Base-by-base conservation (phyloP, 1,140 invertebrate genomes). In the Araneus ventricosus region DNA sequence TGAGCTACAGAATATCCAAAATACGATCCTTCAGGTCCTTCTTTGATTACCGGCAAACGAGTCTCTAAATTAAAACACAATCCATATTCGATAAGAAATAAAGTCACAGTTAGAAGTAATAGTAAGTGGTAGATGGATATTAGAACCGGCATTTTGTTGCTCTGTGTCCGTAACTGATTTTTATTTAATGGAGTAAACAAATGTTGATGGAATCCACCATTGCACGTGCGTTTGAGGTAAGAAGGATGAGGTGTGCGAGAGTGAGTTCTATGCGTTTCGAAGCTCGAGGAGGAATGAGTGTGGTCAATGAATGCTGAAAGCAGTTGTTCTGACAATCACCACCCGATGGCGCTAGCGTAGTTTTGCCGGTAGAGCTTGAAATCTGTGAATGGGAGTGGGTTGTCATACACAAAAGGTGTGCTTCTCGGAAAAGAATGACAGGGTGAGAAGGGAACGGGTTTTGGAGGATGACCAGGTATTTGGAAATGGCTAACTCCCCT, bases 1-100 rank as follows among this genome's bases (percentile, higher is more conserved):
- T 98, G 97, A 86, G 98, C 98, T 22, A 98, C 97, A 59, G 98
- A 98, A 96, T 97, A 98, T 95, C 98, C 98, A 95, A 98, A 99
- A 96, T 98, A 98, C 75, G 97, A 97, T 67, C 96, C 97, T 37
- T 94, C 93, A 27, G 94, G 94, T 94, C 97, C 98, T 87, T 96
- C 95, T 96, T 98, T 98, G 94, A 98, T 96, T 94, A 98, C 96
- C 95, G 98, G 97, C 95, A 98, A 97, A 95, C 97, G 96, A 85
- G 97, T 96, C 95, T 98, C 98, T 94, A 98, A 96, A 96, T 98
- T 99, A 96, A 98, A 98, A 90, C 89, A 82, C 39, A 61, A 59
- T 39, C 45, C 57, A 82, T 61, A 82, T 27, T 89, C 67, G 10
- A 63, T 63, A 52, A 86, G n/a, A 45, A 45, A 52, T 20, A 84